Evolutionary conservation across 2,797 vertebrate species (phyloP).

Genomic region (Ciconia nigra): DNA sequence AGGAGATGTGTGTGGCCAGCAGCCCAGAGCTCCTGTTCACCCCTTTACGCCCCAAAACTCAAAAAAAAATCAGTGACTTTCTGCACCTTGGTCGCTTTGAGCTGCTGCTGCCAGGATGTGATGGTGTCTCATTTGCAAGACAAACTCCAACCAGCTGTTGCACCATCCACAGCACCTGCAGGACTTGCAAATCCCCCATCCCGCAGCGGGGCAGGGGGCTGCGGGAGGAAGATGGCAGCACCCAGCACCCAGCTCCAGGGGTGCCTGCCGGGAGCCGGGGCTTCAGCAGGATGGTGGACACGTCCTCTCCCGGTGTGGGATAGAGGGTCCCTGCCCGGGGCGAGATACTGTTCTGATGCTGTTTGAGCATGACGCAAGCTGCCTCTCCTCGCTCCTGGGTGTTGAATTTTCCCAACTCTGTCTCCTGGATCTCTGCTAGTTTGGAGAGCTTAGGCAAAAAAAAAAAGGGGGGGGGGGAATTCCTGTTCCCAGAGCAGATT

Average conservation of each 20-base stretch:
- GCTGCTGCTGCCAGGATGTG: not conserved
- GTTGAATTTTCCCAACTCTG: not conserved
- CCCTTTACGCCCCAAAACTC: not conserved
- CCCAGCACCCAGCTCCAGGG: not conserved
- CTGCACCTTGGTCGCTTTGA: not conserved
- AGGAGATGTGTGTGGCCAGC: not conserved
- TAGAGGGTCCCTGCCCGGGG: not conserved
- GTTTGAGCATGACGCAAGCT: not conserved
- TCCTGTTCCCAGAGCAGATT: not conserved
- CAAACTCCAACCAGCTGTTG: not conserved
- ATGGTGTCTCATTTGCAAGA: not conserved
- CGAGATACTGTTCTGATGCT: not conserved
- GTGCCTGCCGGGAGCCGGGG: not conserved
- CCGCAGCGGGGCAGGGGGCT: not conserved
- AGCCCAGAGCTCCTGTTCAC: not conserved
- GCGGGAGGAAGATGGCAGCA: not conserved
- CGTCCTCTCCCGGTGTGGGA: fast-evolving
- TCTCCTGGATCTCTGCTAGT: not conserved
- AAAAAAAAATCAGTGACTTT: not conserved
- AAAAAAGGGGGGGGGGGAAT: not conserved
- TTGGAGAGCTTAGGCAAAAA: not conserved
- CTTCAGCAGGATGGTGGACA: not conserved
- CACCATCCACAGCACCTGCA: too few species aligned
- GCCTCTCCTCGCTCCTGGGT: not conserved
- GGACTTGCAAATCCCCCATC: not conserved